A percentile compares a stretch with the other conserved stretches of the same genome.
Conservation (phyloP, 2,113 vertebrate species). For the Neopipo cinnamomea region DNA sequence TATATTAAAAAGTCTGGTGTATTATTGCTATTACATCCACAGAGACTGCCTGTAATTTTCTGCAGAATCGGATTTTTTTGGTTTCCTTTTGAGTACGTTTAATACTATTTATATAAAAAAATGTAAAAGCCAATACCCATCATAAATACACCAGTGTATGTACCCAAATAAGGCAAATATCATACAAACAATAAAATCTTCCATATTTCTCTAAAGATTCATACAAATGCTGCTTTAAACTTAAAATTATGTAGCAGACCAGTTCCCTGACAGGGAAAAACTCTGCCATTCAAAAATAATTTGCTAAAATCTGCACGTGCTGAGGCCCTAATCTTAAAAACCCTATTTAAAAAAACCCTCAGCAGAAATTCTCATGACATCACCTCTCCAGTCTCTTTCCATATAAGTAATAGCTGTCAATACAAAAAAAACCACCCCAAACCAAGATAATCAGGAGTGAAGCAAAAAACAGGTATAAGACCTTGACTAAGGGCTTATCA, state of each 20-base stretch:
- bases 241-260: background rate
- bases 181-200: background rate
- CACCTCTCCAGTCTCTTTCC: background rate
- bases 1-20: slow-evolving; percentile 54
- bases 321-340: background rate
- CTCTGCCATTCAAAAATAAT: background rate
- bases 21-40: slow-evolving; percentile 22
- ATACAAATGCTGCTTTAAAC: background rate
- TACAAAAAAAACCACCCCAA: background rate
- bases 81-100: background rate
- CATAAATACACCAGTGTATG: background rate
- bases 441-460: background rate
- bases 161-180: background rate
- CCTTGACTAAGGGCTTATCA: background rate
- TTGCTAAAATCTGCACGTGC: background rate
- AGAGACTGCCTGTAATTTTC: slow-evolving; percentile 30
- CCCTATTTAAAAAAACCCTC: background rate
- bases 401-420: background rate
- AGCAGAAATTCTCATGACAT: background rate
- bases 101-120: background rate
- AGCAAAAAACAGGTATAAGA: background rate
- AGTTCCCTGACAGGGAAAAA: background rate
- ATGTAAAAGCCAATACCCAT: background rate
- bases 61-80: background rate
- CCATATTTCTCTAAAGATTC: background rate